Evolutionary conservation across 2,113 vertebrate genomes (phyloP).

Genomic region (Phrynocephalus versicolor): DNA sequence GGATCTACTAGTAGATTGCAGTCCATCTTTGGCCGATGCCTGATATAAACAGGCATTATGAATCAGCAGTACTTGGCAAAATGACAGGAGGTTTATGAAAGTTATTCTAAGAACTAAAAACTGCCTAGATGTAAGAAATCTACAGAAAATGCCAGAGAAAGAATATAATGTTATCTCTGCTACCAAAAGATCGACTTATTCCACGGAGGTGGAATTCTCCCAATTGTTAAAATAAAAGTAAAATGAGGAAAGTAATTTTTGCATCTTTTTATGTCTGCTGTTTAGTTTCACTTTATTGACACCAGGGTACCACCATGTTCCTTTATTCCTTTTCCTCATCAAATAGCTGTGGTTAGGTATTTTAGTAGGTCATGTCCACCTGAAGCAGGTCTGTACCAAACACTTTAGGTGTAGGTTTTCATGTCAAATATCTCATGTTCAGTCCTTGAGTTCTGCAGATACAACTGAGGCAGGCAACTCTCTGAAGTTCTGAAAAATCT

Average conservation of each 20-base stretch:
- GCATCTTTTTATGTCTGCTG: not conserved
- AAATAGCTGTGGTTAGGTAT: not conserved
- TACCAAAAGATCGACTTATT: not conserved
- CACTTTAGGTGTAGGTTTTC: not conserved
- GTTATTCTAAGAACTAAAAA: not conserved
- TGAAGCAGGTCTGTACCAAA: not conserved
- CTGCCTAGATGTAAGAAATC: not conserved
- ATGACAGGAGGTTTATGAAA: not conserved
- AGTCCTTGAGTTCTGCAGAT: not conserved
- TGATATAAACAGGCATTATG: not conserved
- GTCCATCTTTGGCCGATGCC: not conserved
- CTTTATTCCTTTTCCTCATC: not conserved
- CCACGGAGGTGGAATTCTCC: not conserved
- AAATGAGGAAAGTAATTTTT: not conserved
- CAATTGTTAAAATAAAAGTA: not conserved
- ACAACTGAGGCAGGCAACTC: not conserved
- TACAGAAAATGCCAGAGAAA: not conserved
- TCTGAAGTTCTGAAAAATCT: not conserved
- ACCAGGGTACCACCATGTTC: not conserved
- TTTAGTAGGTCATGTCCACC: not conserved
- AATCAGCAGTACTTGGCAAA: not conserved
- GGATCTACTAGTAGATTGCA: not conserved
- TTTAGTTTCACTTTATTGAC: constrained; percentile 15
- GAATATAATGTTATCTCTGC: not conserved
- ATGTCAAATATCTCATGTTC: not conserved